Evolutionary conservation across 2,113 vertebrate genomes (phyloP).

Genomic region (Myiozetetes cayanensis): DNA sequence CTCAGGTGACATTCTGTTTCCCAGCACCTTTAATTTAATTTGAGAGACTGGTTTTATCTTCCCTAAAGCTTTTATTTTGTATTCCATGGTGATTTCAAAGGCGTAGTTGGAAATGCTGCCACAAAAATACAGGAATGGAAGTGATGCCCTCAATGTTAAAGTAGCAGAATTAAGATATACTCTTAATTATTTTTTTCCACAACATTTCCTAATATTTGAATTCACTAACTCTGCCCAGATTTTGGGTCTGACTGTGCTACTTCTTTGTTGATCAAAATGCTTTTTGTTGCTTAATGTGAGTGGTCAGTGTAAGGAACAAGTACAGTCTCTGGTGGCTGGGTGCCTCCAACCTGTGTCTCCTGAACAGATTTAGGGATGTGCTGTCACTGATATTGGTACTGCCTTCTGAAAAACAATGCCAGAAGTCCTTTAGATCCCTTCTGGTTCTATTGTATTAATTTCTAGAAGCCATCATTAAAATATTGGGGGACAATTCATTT

Average conservation of each 20-base stretch:
- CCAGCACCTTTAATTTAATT: neutral
- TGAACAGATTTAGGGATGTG: neutral
- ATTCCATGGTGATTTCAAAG: neutral
- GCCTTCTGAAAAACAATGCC: neutral
- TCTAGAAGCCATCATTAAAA: neutral
- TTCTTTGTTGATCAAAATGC: neutral
- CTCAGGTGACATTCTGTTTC: neutral
- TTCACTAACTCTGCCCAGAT: neutral
- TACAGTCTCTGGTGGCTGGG: neutral
- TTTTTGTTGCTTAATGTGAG: neutral
- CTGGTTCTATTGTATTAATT: neutral
- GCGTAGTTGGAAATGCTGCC: neutral
- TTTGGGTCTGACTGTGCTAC: neutral
- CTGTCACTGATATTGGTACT: neutral
- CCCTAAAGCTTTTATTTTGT: neutral
- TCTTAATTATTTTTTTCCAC: neutral
- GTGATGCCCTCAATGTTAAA: neutral
- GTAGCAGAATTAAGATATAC: too few relatives aligned
- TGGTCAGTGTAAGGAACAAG: neutral
- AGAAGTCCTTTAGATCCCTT: neutral
- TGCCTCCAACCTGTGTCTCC: neutral
- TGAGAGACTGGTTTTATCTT: neutral
- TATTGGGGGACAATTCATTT: accelerated
- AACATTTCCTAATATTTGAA: neutral
- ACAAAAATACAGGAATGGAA: neutral